Evolutionary conservation across 2,888 invertebrate genomes (phyloP).

Genomic region (Caenorhabditis panamensis): DNA sequence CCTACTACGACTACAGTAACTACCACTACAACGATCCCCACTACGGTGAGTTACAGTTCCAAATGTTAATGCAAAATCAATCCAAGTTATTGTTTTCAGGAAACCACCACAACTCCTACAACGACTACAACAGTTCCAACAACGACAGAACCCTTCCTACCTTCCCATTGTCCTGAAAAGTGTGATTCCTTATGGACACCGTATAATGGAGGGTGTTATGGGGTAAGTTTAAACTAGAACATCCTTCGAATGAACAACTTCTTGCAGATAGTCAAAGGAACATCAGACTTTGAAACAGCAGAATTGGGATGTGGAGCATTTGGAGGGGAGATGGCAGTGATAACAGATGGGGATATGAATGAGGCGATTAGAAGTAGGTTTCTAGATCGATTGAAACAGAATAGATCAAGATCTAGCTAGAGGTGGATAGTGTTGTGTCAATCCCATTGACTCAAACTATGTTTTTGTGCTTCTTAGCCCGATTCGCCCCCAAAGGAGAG

Average conservation of each 20-base stretch:
- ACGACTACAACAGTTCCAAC: background rate
- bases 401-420: no score
- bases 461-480: no score
- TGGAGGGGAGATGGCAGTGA: conserved; percentile 25
- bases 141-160: background rate
- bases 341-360: conserved; percentile 30
- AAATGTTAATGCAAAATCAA: no score
- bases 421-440: no score
- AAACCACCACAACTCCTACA: background rate
- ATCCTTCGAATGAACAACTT: background rate
- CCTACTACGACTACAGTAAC: conserved; percentile 14
- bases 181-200: conserved; percentile 16
- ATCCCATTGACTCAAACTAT: no score
- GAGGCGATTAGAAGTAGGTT: conserved; percentile 40
- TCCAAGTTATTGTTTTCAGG: no score
- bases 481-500: no score
- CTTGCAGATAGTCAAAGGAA: conserved; percentile 34
- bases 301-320: conserved; percentile 10
- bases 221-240: conserved; percentile 14
- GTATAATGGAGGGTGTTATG: conserved; percentile 34
- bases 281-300: background rate
- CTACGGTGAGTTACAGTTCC: conserved; percentile 15
- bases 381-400: no score
- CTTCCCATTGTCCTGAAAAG: conserved; percentile 9
- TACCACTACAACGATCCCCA: conserved; percentile 8